Conservation (phyloP, 2,797 vertebrate genomes). For the Gobionotothen gibberifrons region DNA sequence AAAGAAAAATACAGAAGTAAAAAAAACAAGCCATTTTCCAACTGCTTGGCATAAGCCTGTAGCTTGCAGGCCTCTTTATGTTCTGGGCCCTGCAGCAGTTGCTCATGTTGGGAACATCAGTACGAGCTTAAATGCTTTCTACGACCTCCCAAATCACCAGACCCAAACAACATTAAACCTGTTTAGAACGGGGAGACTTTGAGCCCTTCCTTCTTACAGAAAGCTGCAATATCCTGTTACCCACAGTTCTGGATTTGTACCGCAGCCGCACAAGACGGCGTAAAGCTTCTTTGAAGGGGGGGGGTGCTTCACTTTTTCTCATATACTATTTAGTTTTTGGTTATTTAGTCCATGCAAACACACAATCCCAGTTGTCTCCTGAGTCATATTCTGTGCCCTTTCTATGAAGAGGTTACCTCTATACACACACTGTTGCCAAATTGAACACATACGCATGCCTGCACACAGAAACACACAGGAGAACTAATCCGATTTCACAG, state of each 20-base stretch:
- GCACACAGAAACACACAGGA: constrained; percentile 29
- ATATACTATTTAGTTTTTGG: neutral
- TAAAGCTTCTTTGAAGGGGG: neutral
- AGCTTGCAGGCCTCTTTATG: neutral
- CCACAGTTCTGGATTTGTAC: constrained; percentile 37
- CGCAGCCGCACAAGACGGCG: constrained; percentile 11
- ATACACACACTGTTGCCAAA: constrained; percentile 22
- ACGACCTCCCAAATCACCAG: constrained; percentile 45
- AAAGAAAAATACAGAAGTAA: neutral
- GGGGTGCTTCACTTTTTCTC: neutral
- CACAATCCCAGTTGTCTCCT: neutral
- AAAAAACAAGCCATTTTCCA: neutral
- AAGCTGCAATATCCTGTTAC: constrained; percentile 59
- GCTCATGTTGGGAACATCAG: neutral
- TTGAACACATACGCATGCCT: neutral
- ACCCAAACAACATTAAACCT: constrained; percentile 48
- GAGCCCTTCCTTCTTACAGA: constrained; percentile 23
- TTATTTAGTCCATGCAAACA: constrained; percentile 15
- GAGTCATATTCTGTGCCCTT: constrained; percentile 1
- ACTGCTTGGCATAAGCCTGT: neutral
- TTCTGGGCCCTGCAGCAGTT: constrained; percentile 3
- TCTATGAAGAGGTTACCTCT: constrained; percentile 13
- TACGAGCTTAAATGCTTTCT: constrained; percentile 21
- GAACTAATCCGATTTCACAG: constrained; percentile 66
- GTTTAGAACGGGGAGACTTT: constrained; percentile 45